These are phyloP conservation scores for Haliclystus octoradiatus DNA, from an alignment of 30 jellyfish, hydroid and myxozoan species.

Conservation along the genomic window DNA sequence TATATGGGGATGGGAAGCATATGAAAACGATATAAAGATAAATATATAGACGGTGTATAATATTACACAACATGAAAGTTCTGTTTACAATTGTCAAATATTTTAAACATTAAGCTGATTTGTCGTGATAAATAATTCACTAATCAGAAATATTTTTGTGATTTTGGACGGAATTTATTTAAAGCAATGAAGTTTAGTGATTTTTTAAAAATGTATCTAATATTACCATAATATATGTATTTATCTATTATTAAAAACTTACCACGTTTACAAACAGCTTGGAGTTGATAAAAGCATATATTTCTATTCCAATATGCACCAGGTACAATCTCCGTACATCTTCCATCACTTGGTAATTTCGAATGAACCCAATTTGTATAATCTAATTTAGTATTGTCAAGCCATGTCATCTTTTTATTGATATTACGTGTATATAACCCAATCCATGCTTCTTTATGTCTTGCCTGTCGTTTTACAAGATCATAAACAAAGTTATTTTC, in stretches of 20 bases:
- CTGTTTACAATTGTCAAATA: too few relatives aligned
- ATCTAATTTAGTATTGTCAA: constrained; percentile 15
- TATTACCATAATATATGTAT: too few relatives aligned
- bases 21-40: too few relatives aligned
- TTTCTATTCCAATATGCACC: constrained; percentile 49
- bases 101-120: too few relatives aligned
- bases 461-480: constrained; percentile 13
- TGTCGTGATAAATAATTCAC: too few relatives aligned
- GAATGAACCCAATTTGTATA: constrained; percentile 35
- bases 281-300: constrained; percentile 27
- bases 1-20: too few relatives aligned
- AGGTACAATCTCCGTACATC: constrained; percentile 35
- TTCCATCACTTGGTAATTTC: constrained; percentile 19
- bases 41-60: too few relatives aligned
- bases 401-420: constrained; percentile 15
- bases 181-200: too few relatives aligned
- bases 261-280: constrained; percentile 54
- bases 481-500: constrained; percentile 16
- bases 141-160: too few relatives aligned
- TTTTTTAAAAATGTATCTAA: too few relatives aligned
- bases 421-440: constrained; percentile 12
- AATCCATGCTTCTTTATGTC: constrained; percentile 59
- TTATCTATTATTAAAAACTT: constrained; percentile 7
- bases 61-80: too few relatives aligned
- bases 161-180: too few relatives aligned